These are phyloP conservation scores for Heliconius erato DNA, from an alignment of 2,888 invertebrate species.

Conservation along the genomic window DNA sequence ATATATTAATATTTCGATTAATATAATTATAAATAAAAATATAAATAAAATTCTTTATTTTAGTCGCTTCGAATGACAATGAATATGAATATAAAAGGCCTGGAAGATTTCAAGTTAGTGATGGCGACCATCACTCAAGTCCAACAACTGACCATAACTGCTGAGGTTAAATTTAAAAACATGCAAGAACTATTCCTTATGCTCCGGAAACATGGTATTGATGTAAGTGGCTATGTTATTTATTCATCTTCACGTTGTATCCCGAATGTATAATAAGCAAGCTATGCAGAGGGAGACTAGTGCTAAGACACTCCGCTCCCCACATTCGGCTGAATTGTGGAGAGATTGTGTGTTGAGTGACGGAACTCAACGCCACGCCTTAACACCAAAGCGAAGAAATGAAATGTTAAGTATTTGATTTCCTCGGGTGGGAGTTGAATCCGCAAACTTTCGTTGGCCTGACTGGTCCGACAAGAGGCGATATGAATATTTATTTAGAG, in stretches of 20 bases:
- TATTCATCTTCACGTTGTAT: neutral
- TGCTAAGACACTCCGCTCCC: neutral
- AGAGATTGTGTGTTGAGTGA: neutral
- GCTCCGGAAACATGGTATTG: conserved; percentile 89
- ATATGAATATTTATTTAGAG: too few species aligned
- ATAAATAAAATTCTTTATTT: conserved; percentile 15
- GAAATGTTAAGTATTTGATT: too few species aligned
- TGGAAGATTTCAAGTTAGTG: conserved; percentile 93
- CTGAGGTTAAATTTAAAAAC: conserved; percentile 90
- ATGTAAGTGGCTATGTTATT: conserved; percentile 75
- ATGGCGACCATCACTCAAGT: conserved; percentile 93
- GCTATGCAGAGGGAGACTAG: neutral
- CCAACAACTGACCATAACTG: conserved; percentile 90
- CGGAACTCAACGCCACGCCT: neutral
- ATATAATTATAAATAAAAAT: too few species aligned
- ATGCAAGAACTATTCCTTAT: conserved; percentile 92
- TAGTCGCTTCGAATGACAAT: conserved; percentile 87
- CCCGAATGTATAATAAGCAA: neutral
- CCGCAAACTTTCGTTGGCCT: too few species aligned
- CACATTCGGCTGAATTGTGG: neutral
- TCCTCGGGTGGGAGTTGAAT: too few species aligned
- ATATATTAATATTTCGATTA: too few species aligned
- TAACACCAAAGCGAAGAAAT: neutral
- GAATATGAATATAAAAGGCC: conserved; percentile 90
- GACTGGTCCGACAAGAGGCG: too few species aligned